Conservation (phyloP, 2,888 invertebrate genomes). For the Cecidostiba fungosa region DNA sequence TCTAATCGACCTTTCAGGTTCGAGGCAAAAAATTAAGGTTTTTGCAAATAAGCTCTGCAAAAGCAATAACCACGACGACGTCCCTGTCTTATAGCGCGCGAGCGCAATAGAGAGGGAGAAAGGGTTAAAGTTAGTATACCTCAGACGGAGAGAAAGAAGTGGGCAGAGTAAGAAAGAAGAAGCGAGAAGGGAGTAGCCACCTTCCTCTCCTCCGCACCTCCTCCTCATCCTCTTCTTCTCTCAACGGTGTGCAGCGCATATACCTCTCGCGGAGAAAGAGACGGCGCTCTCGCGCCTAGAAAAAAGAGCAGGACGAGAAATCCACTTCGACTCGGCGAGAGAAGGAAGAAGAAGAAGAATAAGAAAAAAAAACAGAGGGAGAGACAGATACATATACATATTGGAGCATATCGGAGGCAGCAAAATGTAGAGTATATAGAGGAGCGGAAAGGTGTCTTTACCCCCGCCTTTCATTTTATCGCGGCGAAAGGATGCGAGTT, state of each 20-base stretch:
- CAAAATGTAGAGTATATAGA: conserved; percentile 36
- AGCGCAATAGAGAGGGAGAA: conserved; percentile 15
- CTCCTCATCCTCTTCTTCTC: not conserved
- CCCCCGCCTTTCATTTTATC: conserved; percentile 19
- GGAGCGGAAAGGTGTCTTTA: conserved; percentile 43
- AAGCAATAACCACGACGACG: conserved; percentile 24
- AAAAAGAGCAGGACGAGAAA: not conserved
- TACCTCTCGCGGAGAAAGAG: not conserved
- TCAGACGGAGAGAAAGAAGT: conserved; percentile 3
- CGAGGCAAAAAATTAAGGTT: not conserved
- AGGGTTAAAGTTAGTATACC: conserved; percentile 56
- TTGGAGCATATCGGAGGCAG: not conserved
- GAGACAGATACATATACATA: not conserved
- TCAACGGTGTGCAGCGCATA: not conserved
- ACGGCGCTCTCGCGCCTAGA: not conserved
- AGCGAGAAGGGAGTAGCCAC: not conserved
- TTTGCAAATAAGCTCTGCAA: not conserved
- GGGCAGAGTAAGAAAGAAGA: conserved; percentile 8
- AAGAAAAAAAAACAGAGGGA: not conserved
- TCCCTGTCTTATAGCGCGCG: not conserved
- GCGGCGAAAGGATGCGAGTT: conserved; percentile 35
- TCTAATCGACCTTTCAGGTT: not conserved
- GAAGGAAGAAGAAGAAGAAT: not conserved
- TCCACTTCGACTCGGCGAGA: not conserved
- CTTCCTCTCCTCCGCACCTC: not conserved